A percentile compares a stretch with the other conserved stretches of the same genome.
phyloP scores from a whole-genome alignment of 2,888 invertebrate species.

The Caenorhabditis imperialis region DNA sequence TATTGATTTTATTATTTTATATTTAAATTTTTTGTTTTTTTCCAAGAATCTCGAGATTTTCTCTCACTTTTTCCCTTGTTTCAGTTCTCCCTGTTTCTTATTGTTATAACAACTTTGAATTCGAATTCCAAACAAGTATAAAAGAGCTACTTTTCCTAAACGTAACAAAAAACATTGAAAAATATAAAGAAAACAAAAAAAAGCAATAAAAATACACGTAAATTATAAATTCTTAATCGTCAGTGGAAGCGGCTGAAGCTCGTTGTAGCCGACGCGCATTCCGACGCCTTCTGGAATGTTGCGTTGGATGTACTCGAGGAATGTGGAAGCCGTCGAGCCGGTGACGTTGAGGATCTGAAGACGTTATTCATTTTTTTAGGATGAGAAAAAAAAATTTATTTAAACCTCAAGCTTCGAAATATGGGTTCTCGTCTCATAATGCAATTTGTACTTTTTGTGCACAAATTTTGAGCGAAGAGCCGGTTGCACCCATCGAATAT shows the following conservation, averaged over 20 bases:
- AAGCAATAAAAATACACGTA: neutral
- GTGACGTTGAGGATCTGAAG: constrained; percentile 86
- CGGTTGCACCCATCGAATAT: constrained; percentile 81
- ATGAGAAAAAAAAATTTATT: no score
- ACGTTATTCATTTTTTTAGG: no score
- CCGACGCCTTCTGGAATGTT: constrained; percentile 98
- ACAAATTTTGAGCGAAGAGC: constrained; percentile 90
- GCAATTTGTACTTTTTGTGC: constrained; percentile 92
- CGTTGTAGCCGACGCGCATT: constrained; percentile 83
- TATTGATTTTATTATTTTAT: neutral
- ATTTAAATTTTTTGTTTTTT: neutral
- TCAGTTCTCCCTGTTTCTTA: no score
- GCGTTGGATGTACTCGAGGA: constrained; percentile 93
- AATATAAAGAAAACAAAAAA: constrained; percentile 18
- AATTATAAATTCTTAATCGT: constrained; percentile 50
- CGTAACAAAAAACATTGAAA: neutral
- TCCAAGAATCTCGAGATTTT: no score
- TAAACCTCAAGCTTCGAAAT: constrained; percentile 85
- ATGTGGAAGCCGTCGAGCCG: constrained; percentile 94
- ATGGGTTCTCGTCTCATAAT: constrained; percentile 95
- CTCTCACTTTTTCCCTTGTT: no score
- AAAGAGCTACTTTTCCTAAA: no score
- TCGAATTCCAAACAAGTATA: no score
- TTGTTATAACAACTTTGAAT: neutral
- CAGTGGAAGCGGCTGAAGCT: constrained; percentile 66